Evolutionary conservation across 2,888 invertebrate genomes (phyloP), one percentile per base, ranked within the genome.

Genomic region (Zelleria hepariella): DNA sequence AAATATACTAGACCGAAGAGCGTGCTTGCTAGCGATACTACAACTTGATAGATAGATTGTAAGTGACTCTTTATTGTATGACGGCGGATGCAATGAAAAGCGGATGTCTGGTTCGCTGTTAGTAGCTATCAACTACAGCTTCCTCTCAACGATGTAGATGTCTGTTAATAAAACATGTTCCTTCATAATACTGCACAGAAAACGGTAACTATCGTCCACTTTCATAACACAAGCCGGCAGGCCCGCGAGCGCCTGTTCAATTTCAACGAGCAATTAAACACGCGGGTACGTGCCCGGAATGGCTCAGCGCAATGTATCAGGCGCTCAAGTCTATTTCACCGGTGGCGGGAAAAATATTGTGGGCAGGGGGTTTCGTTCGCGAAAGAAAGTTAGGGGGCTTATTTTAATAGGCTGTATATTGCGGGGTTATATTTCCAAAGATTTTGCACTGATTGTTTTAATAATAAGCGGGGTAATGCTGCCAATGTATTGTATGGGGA

Each of bases 141-240:
- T n/a, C n/a, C n/a, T n/a, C n/a, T n/a, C n/a, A n/a, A n/a, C n/a
- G n/a, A n/a, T n/a, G n/a, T n/a, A n/a, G n/a, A n/a, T n/a, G n/a
- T n/a, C n/a, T n/a, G n/a, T n/a, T n/a, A n/a, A n/a, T n/a, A n/a
- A n/a, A n/a, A n/a, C n/a, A n/a, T n/a, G n/a, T n/a, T n/a, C n/a
- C n/a, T n/a, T n/a, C n/a, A n/a, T n/a, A n/a, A n/a, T n/a, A n/a
- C n/a, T n/a, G n/a, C n/a, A n/a, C 2, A 15, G 32, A 42, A 10
- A 15, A 42, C 15, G 10, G 10, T 15, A 10, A 42, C 2, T 42
- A 61, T 80, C 81, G 66, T 85, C 84, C 1, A 72, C 71, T 73
- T 74, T 80, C 82, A 86, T 83, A 61, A 81, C 81, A 10, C 87
- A 86, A 1, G 82, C 86, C 1, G 85, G 82, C 47, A 87, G 67